Evolutionary conservation across 2,113 vertebrate species (phyloP).

Genomic region (Hypomesus transpacificus): DNA sequence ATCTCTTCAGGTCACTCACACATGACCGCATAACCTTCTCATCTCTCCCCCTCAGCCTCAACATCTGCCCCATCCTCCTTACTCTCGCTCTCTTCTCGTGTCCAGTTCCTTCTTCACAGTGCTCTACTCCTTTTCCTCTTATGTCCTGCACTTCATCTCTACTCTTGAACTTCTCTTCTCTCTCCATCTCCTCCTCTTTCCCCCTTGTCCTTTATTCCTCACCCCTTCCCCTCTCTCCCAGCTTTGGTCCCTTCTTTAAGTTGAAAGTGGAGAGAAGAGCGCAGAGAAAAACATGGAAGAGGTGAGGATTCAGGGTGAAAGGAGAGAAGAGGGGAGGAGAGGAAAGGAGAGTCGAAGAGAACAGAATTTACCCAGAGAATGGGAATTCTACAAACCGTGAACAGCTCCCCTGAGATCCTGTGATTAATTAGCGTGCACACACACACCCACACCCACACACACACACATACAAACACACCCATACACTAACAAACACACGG

Average conservation of each 20-base stretch:
- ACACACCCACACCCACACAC: neutral
- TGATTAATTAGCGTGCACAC: slow-evolving; percentile 31
- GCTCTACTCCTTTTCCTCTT: neutral
- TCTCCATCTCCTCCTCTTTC: slow-evolving; percentile 1
- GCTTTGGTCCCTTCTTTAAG: neutral
- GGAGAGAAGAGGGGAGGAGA: slow-evolving; percentile 14
- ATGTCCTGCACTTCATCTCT: neutral
- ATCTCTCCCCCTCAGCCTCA: no score
- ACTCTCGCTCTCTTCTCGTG: neutral
- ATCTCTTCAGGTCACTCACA: no score
- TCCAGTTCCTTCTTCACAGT: neutral
- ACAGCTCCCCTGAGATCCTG: slow-evolving; percentile 8
- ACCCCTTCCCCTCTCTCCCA: neutral
- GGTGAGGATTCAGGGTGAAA: neutral
- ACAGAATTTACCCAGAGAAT: slow-evolving; percentile 7
- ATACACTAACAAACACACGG: neutral
- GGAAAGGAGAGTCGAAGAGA: neutral
- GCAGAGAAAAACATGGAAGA: no score
- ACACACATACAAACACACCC: neutral
- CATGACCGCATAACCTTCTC: no score
- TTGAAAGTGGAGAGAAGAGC: no score
- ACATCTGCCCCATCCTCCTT: neutral
- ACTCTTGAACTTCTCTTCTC: neutral
- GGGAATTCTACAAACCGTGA: slow-evolving; percentile 1
- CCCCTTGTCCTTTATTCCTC: neutral